Conservation (phyloP, 1,140 invertebrate species). For the Diachasma alloeum region DNA sequence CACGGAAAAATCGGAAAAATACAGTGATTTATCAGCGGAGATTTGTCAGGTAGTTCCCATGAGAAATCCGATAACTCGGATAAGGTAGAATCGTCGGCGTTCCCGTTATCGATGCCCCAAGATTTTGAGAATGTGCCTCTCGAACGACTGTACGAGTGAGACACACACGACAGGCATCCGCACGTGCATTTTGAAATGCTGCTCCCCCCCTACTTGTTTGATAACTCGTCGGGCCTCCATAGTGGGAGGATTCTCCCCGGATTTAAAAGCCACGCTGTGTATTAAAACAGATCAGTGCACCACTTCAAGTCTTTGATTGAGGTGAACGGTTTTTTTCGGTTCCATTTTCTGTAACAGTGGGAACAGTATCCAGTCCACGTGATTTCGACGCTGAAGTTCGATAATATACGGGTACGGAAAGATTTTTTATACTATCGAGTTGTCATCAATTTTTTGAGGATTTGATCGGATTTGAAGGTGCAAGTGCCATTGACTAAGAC, state of each 20-base stretch:
- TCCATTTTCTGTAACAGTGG: too few relatives aligned
- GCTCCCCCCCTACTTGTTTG: background rate
- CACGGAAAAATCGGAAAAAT: background rate
- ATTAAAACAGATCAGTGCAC: conserved; percentile 20
- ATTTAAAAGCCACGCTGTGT: conserved; percentile 26
- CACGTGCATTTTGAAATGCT: background rate
- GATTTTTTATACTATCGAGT: too few relatives aligned
- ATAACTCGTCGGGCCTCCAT: background rate
- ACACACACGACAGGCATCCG: background rate
- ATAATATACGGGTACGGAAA: too few relatives aligned
- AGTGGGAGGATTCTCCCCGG: conserved; percentile 27
- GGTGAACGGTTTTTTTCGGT: too few relatives aligned
- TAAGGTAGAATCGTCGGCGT: background rate
- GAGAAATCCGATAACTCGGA: background rate
- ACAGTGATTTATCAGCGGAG: background rate
- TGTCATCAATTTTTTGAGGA: too few relatives aligned
- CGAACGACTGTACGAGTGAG: background rate
- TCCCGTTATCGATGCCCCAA: background rate
- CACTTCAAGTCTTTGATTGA: background rate
- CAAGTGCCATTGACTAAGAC: too few relatives aligned
- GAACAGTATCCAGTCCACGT: too few relatives aligned
- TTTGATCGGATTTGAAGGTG: too few relatives aligned
- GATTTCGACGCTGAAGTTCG: too few relatives aligned
- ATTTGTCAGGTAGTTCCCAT: background rate
- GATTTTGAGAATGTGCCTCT: background rate